phyloP scores from a whole-genome alignment of 2,797 vertebrate species.

The Sebastes nivosus region DNA sequence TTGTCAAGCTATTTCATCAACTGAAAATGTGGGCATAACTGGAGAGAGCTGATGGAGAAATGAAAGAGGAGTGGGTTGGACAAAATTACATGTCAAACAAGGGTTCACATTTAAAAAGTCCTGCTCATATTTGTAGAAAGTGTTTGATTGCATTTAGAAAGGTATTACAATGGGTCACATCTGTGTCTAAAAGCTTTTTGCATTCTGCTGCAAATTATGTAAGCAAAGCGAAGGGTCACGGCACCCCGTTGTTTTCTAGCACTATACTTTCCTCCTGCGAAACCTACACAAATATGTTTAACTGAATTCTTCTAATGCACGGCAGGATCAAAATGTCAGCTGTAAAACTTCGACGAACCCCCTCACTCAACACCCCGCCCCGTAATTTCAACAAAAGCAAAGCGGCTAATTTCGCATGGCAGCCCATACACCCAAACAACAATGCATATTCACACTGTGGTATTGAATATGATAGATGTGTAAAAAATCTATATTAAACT shows the following conservation, averaged over 20 bases:
- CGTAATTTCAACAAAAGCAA: slow-evolving; percentile 71
- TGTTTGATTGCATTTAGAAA: slow-evolving; percentile 89
- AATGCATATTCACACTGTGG: slow-evolving; percentile 69
- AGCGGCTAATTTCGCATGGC: slow-evolving; percentile 73
- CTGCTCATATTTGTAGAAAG: slow-evolving; percentile 85
- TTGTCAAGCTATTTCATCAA: slow-evolving; percentile 80
- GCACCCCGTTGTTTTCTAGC: slow-evolving; percentile 80
- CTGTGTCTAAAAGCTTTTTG: slow-evolving; percentile 90
- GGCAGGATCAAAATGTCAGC: slow-evolving; percentile 80
- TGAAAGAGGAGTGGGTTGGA: slow-evolving; percentile 86
- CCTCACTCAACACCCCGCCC: slow-evolving; percentile 66
- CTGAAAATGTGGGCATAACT: slow-evolving; percentile 79
- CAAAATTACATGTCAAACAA: slow-evolving; percentile 88
- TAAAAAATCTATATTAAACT: slow-evolving; percentile 76
- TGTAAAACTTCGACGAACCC: slow-evolving; percentile 74
- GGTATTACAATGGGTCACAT: slow-evolving; percentile 89
- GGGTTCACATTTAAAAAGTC: slow-evolving; percentile 87
- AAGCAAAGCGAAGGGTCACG: slow-evolving; percentile 85
- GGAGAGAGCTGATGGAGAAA: slow-evolving; percentile 80
- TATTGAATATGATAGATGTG: slow-evolving; percentile 68
- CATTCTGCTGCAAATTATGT: slow-evolving; percentile 86
- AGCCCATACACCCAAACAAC: slow-evolving; percentile 66
- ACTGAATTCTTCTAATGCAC: slow-evolving; percentile 82
- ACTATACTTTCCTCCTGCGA: slow-evolving; percentile 77
- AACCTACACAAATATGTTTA: slow-evolving; percentile 84